A percentile compares a stretch with the other conserved stretches of the same genome.
phyloP scores from a whole-genome alignment of 1,140 invertebrate genomes.

The Caenorhabditis brenneri region DNA sequence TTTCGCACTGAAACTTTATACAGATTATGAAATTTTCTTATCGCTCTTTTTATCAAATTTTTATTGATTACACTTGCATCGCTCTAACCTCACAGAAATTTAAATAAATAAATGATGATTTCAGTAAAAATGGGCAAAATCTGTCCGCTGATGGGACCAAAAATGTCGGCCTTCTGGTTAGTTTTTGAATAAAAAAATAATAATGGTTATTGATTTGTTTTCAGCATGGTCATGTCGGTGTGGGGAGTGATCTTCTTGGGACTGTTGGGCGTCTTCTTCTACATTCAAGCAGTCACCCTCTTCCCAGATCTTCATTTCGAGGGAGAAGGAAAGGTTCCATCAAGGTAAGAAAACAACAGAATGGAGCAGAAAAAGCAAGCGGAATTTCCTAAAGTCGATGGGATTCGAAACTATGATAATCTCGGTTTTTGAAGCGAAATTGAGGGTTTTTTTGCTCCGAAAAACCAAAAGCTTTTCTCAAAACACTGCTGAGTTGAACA shows the following conservation, averaged over 20 bases:
- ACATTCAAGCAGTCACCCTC: slow-evolving; percentile 66
- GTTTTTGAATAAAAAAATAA: slow-evolving; percentile 35
- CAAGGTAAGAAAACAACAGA: slow-evolving; percentile 7
- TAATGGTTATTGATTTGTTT: slow-evolving; percentile 27
- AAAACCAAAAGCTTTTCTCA: too few relatives aligned
- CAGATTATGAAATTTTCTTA: not conserved
- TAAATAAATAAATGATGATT: not conserved
- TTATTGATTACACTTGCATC: not conserved
- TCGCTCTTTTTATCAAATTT: not conserved
- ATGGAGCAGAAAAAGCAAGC: not conserved
- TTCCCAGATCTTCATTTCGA: slow-evolving; percentile 67
- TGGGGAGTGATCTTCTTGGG: slow-evolving; percentile 71
- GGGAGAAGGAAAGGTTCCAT: slow-evolving; percentile 50
- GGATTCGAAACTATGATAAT: too few relatives aligned
- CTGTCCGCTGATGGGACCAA: slow-evolving; percentile 68
- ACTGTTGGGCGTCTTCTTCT: slow-evolving; percentile 69
- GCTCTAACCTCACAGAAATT: not conserved
- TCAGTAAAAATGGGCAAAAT: slow-evolving; percentile 63
- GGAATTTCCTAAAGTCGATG: too few relatives aligned
- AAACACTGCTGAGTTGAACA: too few relatives aligned
- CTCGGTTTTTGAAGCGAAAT: too few relatives aligned
- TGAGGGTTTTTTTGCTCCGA: too few relatives aligned
- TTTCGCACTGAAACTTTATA: not conserved
- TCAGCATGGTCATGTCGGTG: slow-evolving; percentile 70
- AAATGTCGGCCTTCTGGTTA: slow-evolving; percentile 70